These are phyloP conservation scores for Malacosoma neustria DNA, from an alignment of 2,888 invertebrate genomes.

Conservation along the genomic window DNA sequence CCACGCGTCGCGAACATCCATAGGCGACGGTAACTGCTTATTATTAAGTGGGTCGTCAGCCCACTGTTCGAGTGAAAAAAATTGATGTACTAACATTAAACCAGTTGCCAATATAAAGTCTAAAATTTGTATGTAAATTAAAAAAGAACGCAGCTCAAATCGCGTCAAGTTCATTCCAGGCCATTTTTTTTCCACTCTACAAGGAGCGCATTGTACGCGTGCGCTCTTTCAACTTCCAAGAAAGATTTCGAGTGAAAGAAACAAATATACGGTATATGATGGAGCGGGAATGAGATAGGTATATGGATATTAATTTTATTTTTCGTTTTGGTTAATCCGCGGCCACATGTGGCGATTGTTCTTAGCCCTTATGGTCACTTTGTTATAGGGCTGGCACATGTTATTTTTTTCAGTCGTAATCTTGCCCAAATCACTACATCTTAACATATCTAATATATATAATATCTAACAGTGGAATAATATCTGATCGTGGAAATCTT, in stretches of 20 bases:
- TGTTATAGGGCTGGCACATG: slow-evolving; percentile 23
- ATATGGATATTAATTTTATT: slow-evolving; percentile 57
- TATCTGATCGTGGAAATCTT: too few relatives aligned
- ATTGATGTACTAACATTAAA: too few relatives aligned
- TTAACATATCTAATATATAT: too few relatives aligned
- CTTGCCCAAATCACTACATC: too few relatives aligned
- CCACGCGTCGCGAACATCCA: too few relatives aligned
- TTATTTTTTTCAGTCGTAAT: slow-evolving; percentile 29
- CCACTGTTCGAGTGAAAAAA: too few relatives aligned
- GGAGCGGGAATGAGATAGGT: slow-evolving; percentile 26
- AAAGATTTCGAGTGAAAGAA: slow-evolving; percentile 52
- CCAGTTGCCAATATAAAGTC: neutral
- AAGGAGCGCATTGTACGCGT: slow-evolving; percentile 69
- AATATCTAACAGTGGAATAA: too few relatives aligned
- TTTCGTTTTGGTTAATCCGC: slow-evolving; percentile 68
- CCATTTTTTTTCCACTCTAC: slow-evolving; percentile 57
- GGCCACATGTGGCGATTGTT: slow-evolving; percentile 73
- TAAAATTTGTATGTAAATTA: neutral
- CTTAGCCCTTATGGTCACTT: slow-evolving; percentile 71
- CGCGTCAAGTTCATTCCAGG: slow-evolving; percentile 21
- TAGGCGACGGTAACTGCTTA: too few relatives aligned
- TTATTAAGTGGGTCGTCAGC: too few relatives aligned
- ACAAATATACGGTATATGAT: neutral
- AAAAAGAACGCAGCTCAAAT: neutral
- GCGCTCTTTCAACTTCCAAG: slow-evolving; percentile 61